phyloP scores from a whole-genome alignment of 2,888 invertebrate genomes.

The Melitaea athalia region DNA sequence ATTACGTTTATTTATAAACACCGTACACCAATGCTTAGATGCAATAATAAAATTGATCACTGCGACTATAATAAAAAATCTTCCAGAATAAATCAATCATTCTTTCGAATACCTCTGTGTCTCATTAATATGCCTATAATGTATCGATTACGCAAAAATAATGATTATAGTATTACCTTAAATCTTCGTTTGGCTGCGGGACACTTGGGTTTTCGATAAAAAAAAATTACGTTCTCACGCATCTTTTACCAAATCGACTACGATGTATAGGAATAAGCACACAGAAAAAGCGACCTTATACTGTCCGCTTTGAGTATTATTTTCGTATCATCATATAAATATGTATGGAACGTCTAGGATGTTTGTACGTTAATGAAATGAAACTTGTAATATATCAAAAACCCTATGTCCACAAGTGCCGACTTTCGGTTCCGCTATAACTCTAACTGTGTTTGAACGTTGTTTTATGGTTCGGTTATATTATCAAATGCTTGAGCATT shows the following conservation, averaged over 20 bases:
- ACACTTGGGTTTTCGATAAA: constrained; percentile 34
- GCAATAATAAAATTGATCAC: constrained; percentile 34
- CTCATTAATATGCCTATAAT: constrained; percentile 38
- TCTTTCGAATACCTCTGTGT: constrained; percentile 37
- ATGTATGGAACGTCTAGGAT: constrained; percentile 39
- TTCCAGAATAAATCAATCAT: constrained; percentile 41
- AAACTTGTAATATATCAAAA: constrained; percentile 46
- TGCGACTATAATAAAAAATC: constrained; percentile 28
- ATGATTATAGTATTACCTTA: constrained; percentile 34
- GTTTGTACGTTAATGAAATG: constrained; percentile 47
- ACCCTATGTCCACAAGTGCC: constrained; percentile 43
- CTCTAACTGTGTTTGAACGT: constrained; percentile 40
- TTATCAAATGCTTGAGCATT: constrained; percentile 9
- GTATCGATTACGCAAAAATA: constrained; percentile 43
- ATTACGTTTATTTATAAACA: constrained; percentile 35
- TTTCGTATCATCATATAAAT: constrained; percentile 1
- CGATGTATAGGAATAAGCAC: not conserved
- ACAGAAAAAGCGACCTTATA: not conserved
- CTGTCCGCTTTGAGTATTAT: not conserved
- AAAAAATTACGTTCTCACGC: constrained; percentile 39
- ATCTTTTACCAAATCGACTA: not conserved
- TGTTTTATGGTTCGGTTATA: constrained; percentile 29
- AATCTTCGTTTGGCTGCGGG: constrained; percentile 31
- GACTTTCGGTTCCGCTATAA: constrained; percentile 43
- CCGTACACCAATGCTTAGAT: constrained; percentile 26